These are phyloP conservation scores for Arizona elegans DNA, from an alignment of 2,113 vertebrate genomes.

Conservation along the genomic window DNA sequence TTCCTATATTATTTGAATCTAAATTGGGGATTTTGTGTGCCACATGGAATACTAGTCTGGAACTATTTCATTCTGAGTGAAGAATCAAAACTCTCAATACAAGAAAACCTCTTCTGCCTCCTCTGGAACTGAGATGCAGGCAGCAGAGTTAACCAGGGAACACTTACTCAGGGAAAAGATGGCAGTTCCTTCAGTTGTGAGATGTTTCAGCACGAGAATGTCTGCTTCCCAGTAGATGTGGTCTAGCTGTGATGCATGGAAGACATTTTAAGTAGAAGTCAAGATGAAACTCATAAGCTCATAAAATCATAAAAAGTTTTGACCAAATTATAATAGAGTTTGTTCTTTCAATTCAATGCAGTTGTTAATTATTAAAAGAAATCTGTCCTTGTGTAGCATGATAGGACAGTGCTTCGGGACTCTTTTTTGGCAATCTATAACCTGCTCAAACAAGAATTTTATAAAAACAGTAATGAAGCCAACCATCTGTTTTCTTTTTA, in stretches of 20 bases:
- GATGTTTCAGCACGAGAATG: neutral
- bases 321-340: conserved; percentile 19
- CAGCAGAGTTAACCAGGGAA: neutral
- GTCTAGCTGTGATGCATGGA: conserved; percentile 30
- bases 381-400: conserved; percentile 20
- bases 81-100: neutral
- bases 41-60: neutral
- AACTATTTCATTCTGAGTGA: neutral
- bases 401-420: conserved; percentile 27
- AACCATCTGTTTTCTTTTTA: conserved; percentile 33
- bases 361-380: conserved; percentile 46
- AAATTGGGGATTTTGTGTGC: neutral
- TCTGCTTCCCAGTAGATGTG: conserved; percentile 3
- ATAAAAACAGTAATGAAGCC: conserved; percentile 29
- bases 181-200: neutral
- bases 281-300: neutral
- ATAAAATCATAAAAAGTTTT: neutral
- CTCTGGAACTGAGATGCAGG: neutral
- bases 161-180: too few relatives aligned
- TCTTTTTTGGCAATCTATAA: conserved; percentile 16
- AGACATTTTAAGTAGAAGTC: conserved; percentile 16
- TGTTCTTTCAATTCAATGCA: conserved; percentile 20
- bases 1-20: neutral
- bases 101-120: neutral
- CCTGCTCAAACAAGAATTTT: conserved; percentile 24